Conservation (phyloP, 2,888 invertebrate species). For the Mactromeris polynyma region DNA sequence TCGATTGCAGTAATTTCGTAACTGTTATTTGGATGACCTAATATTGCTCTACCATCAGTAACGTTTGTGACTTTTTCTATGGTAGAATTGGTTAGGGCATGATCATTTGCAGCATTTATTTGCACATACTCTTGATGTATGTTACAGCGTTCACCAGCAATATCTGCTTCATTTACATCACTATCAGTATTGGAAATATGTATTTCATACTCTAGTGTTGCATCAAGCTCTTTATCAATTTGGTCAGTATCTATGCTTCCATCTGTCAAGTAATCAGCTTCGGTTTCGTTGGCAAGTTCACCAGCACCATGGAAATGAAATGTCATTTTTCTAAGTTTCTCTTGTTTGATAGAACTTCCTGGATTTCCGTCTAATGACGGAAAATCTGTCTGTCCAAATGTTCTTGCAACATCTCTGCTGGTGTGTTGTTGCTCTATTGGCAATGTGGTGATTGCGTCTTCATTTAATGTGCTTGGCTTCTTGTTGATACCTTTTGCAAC, state of each 20-base stretch:
- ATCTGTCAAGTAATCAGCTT: neutral
- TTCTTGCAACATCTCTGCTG: neutral
- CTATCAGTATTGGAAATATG: neutral
- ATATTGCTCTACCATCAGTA: neutral
- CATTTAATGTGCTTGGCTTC: neutral
- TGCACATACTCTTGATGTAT: constrained; percentile 34
- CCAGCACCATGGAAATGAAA: constrained; percentile 49
- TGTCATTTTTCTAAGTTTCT: constrained; percentile 40
- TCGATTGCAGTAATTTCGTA: neutral
- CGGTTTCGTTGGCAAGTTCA: neutral
- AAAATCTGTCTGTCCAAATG: constrained; percentile 51
- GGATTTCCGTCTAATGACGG: constrained; percentile 43
- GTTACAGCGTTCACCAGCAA: constrained; percentile 27
- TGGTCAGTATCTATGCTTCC: constrained; percentile 9
- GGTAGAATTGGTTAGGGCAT: neutral
- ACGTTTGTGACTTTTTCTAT: neutral
- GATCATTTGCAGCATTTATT: neutral
- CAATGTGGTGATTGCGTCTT: neutral
- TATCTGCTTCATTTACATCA: neutral
- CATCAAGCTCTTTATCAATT: constrained; percentile 24
- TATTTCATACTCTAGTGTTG: neutral
- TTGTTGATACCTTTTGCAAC: constrained; percentile 61
- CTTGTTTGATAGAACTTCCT: neutral
- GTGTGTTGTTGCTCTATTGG: neutral
- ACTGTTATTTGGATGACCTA: neutral